Evolutionary conservation across 2,888 invertebrate species (phyloP), one percentile per base, ranked within the genome.

Genomic region (Stenolophus ochropezus): DNA sequence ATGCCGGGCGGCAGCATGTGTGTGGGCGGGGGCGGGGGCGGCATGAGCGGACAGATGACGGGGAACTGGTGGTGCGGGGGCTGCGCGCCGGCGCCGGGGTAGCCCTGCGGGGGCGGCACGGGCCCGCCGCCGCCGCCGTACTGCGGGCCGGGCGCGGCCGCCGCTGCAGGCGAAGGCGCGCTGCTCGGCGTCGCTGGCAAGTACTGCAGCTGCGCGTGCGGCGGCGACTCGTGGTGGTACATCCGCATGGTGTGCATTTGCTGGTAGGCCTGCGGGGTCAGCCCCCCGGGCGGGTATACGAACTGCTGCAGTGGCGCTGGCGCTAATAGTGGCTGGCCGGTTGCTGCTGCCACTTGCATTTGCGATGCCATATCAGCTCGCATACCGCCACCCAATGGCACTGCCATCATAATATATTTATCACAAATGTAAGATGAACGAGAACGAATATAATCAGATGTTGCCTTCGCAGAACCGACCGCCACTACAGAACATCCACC

Each of bases 291-390:
- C 74, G 87, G 87, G 74, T 89, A 89, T 33, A 89, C 87, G 83
- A 88, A 88, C 73, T 91, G 94, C 87, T 93, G 94, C 87, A 96
- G 91, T 8, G 96, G 95, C 18, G 94, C 95, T 20, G 96, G 94
- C 51, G 96, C 95, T 85, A 97, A 89, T 82, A 97, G 90, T 2
- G 97, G 96, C 88, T 96, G 96, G 0, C 97, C 97, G 49, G 96
- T 96, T 83, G 93, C 93, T 18, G 92, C 94, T 21, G 94, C 94
- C 83, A 96, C 95, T 87, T 96, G 96, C 92, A 96, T 95, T 86
- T 95, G 94, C 16, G 94, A 93, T 74, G 93, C 91, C 87, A 93
- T 90, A 85, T 93, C 93, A 74, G 92, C 91, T 21, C 89, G 86
- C 84, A 89, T 87, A 81, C 87, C n/a, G n/a, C n/a, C 87, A 33